A percentile compares a stretch with the other conserved stretches of the same genome.
These are phyloP conservation scores for Leucoraja erinaceus DNA, from an alignment of 2,113 vertebrate genomes.

Conservation along the genomic window DNA sequence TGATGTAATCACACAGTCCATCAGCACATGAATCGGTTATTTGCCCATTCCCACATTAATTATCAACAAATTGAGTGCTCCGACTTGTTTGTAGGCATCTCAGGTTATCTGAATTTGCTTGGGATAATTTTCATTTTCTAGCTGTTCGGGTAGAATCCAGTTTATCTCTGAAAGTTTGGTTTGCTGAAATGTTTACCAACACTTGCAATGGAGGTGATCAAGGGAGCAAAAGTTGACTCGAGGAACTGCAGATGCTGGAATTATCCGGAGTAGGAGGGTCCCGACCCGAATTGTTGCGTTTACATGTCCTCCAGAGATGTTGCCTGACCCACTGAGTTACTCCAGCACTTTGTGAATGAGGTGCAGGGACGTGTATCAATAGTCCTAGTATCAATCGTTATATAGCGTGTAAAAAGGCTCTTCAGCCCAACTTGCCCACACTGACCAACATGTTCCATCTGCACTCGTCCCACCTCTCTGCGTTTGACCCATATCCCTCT, in stretches of 20 bases:
- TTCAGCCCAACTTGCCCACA: no score
- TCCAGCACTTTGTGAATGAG: neutral
- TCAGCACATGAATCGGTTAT: neutral
- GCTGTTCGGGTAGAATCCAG: neutral
- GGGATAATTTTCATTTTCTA: neutral
- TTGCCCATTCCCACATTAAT: neutral
- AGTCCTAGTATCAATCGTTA: no score
- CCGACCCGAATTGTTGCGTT: no score
- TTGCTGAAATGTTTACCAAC: neutral
- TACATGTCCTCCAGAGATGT: no score
- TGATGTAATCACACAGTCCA: conserved; percentile 1
- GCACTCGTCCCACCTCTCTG: no score
- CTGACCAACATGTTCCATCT: no score
- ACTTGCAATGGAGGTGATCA: neutral
- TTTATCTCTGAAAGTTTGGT: neutral
- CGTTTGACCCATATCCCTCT: no score
- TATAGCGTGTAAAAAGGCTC: no score
- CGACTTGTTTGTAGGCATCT: neutral
- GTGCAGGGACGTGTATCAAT: neutral
- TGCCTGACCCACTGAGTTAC: no score
- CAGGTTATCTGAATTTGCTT: neutral
- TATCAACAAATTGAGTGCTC: neutral
- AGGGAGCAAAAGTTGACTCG: neutral
- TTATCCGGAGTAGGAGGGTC: no score
- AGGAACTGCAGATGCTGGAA: no score